A percentile compares a stretch with the other conserved stretches of the same genome.
Evolutionary conservation across 1,140 invertebrate genomes (phyloP).

Genomic region (Eupeodes corollae): DNA sequence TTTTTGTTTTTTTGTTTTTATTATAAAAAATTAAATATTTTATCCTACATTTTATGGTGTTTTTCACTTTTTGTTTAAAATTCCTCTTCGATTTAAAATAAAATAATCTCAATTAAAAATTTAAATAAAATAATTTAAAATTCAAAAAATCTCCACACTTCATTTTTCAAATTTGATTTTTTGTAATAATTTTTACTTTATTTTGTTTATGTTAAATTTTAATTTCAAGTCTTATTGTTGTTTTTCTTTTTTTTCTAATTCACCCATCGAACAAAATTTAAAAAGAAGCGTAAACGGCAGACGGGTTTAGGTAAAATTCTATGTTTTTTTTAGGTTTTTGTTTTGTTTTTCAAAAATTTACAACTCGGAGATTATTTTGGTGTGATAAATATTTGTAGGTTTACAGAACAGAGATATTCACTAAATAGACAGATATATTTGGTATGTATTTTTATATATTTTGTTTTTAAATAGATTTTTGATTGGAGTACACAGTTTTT

Average conservation of each 20-base stretch:
- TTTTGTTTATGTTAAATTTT: neutral
- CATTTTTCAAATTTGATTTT: neutral
- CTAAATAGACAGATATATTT: no score
- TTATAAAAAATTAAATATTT: neutral
- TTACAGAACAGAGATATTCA: no score
- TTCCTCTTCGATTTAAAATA: neutral
- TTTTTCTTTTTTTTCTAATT: neutral
- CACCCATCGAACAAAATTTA: no score
- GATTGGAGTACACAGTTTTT: no score
- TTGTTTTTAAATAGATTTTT: no score
- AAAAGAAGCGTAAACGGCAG: no score
- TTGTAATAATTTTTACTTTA: neutral
- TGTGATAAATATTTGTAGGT: no score
- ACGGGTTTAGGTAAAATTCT: no score
- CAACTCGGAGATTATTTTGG: no score
- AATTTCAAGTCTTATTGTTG: neutral
- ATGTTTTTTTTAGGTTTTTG: no score
- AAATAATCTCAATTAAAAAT: neutral
- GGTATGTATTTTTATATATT: no score
- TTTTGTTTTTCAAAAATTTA: no score
- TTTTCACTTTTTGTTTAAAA: neutral
- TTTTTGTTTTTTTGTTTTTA: neutral
- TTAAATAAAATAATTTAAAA: neutral
- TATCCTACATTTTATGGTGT: neutral
- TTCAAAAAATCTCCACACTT: neutral